A percentile compares a stretch with the other conserved stretches of the same genome.
phyloP scores from a whole-genome alignment of 2,888 invertebrate species.

The Archaeoteleia sp. region DNA sequence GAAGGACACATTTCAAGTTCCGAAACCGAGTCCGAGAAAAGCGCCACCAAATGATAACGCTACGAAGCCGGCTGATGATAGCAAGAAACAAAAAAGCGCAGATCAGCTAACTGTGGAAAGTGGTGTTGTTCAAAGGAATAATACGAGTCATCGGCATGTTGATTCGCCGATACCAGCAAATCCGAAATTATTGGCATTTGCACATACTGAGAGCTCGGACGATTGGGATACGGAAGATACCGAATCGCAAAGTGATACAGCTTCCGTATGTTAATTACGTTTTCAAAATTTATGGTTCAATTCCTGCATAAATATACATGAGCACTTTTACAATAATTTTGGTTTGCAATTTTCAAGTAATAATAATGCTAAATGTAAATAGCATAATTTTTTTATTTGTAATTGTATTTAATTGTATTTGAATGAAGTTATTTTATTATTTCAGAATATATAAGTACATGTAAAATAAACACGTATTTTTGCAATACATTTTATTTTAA shows the following conservation, averaged over 20 bases:
- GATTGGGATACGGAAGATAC: constrained; percentile 76
- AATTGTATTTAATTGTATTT: no score
- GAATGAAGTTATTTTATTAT: no score
- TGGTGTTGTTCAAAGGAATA: constrained; percentile 54
- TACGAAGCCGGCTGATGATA: constrained; percentile 61
- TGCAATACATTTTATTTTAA: no score
- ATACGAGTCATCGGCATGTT: constrained; percentile 2
- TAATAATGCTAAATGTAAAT: no score
- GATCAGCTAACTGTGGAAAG: constrained; percentile 43
- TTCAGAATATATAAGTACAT: no score
- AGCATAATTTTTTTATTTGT: no score
- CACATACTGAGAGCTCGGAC: constrained; percentile 71
- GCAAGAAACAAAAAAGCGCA: constrained; percentile 58
- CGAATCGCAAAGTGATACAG: constrained; percentile 75
- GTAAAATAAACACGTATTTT: no score
- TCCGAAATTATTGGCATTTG: no score
- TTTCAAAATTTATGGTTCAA: no score
- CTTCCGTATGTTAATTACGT: constrained; percentile 66
- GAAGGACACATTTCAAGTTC: constrained; percentile 70
- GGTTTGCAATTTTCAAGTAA: no score
- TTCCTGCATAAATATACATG: no score
- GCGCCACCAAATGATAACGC: constrained; percentile 59
- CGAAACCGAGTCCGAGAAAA: constrained; percentile 71
- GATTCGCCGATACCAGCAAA: constrained; percentile 60
- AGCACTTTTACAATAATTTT: no score